These are phyloP conservation scores for Dolichallabes microphthalmus DNA, from an alignment of 2,113 vertebrate species.

Conservation along the genomic window DNA sequence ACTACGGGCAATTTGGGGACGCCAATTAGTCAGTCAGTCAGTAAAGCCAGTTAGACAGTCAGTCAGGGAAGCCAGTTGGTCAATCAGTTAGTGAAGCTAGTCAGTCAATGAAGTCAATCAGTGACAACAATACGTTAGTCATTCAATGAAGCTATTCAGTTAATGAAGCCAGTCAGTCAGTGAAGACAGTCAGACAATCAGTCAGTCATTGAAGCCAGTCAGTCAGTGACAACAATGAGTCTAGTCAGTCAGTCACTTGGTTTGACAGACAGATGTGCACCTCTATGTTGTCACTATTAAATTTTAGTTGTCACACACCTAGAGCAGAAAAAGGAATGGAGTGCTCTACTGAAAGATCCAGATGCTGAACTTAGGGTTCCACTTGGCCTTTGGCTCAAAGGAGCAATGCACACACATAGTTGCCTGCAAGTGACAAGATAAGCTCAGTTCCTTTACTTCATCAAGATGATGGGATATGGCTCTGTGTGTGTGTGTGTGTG, in stretches of 20 bases:
- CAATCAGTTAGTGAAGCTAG: background rate
- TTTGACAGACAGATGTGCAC: background rate
- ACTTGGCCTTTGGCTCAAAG: constrained; percentile 4
- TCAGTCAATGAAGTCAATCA: background rate
- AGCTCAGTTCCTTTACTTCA: constrained; percentile 34
- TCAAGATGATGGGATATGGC: constrained; percentile 22
- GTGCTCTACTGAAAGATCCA: background rate
- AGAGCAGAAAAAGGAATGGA: background rate
- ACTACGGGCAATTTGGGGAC: no score
- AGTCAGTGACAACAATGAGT: background rate
- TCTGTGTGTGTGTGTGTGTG: constrained; percentile 29
- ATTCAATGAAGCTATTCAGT: background rate
- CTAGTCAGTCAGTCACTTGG: background rate
- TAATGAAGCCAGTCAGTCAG: no score
- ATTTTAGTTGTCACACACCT: background rate
- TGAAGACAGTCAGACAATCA: background rate
- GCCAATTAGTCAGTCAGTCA: background rate
- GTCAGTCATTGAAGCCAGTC: background rate
- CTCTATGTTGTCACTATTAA: background rate
- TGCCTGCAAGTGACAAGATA: constrained; percentile 16
- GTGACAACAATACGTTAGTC: no score
- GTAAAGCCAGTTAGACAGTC: background rate
- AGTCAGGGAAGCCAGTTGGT: background rate
- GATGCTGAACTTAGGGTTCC: background rate
- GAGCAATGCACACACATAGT: constrained; percentile 28